Conservation (phyloP, 2,113 vertebrate species). For the Xiphophorus couchianus region DNA sequence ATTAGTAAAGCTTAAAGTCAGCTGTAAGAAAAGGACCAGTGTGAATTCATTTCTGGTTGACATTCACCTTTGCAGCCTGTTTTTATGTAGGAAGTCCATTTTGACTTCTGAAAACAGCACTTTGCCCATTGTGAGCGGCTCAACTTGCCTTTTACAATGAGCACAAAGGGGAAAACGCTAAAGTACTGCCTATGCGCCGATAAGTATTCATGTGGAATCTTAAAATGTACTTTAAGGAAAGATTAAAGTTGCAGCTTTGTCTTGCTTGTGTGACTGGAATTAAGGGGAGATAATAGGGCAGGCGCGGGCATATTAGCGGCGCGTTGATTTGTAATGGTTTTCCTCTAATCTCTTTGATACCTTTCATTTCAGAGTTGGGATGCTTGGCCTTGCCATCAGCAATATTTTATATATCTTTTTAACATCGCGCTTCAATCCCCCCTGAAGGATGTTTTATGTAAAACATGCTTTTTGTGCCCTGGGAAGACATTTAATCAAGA, state of each 20-base stretch:
- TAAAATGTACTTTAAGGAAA: slow-evolving; percentile 53
- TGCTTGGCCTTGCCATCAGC: slow-evolving; percentile 76
- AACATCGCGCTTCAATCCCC: slow-evolving; percentile 58
- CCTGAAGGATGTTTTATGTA: slow-evolving; percentile 77
- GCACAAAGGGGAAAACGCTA: slow-evolving; percentile 26
- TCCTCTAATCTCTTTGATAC: slow-evolving; percentile 70
- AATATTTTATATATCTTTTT: slow-evolving; percentile 63
- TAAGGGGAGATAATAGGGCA: slow-evolving; percentile 59
- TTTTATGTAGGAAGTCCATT: slow-evolving; percentile 32
- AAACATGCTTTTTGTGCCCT: slow-evolving; percentile 75
- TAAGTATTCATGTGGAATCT: slow-evolving; percentile 48
- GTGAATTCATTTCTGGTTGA: slow-evolving; percentile 28
- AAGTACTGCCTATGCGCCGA: slow-evolving; percentile 32
- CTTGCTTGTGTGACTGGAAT: slow-evolving; percentile 66
- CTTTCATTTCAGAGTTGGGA: slow-evolving; percentile 67
- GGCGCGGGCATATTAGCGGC: slow-evolving; percentile 62
- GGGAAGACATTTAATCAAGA: slow-evolving; percentile 77
- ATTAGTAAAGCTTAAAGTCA: slow-evolving; percentile 13
- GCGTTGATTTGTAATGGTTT: slow-evolving; percentile 70
- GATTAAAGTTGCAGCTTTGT: slow-evolving; percentile 47
- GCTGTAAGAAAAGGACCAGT: background rate
- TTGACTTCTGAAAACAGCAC: slow-evolving; percentile 28
- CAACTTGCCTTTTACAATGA: slow-evolving; percentile 34
- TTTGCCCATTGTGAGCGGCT: slow-evolving; percentile 18
- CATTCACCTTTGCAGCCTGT: slow-evolving; percentile 24